A percentile compares a stretch with the other conserved stretches of the same genome.
Evolutionary conservation across 2,113 vertebrate genomes (phyloP).

Genomic region (Osmerus eperlanus): DNA sequence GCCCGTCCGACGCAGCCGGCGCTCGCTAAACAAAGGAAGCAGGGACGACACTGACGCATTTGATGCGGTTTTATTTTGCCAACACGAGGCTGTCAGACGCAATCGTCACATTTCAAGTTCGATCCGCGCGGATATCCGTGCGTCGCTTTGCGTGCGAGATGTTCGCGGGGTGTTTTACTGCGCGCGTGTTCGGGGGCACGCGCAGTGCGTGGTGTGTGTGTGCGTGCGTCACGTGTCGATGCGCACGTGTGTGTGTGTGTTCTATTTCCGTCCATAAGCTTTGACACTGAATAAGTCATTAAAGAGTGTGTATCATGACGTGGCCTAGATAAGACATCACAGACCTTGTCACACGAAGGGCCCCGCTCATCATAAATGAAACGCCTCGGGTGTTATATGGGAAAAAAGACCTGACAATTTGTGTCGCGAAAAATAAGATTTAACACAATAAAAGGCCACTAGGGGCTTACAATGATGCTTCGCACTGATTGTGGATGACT

Average conservation of each 20-base stretch:
- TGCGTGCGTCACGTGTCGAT: not conserved
- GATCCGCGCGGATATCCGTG: no score
- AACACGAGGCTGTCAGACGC: conserved; percentile 64
- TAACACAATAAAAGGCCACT: conserved; percentile 16
- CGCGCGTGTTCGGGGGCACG: conserved; percentile 1
- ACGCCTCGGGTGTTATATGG: conserved; percentile 43
- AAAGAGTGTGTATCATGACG: conserved; percentile 60
- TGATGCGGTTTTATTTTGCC: conserved; percentile 45
- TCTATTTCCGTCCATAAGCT: conserved; percentile 62
- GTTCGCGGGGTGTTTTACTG: conserved; percentile 24
- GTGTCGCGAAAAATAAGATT: not conserved
- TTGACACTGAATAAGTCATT: conserved; percentile 68
- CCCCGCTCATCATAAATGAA: conserved; percentile 65
- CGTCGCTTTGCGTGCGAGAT: no score
- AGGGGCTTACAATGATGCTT: conserved; percentile 34
- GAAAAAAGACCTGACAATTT: conserved; percentile 9
- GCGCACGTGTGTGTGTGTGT: conserved; percentile 15
- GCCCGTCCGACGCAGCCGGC: conserved; percentile 50
- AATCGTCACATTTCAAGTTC: conserved; percentile 65
- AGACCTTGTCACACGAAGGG: conserved; percentile 45
- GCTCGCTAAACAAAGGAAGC: conserved; percentile 72
- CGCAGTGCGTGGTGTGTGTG: conserved; percentile 17
- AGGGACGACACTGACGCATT: conserved; percentile 72
- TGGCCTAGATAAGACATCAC: conserved; percentile 71
- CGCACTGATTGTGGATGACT: conserved; percentile 26